phyloP scores from a whole-genome alignment of 2,113 vertebrate species.

The Hemibagrus wyckioides region DNA sequence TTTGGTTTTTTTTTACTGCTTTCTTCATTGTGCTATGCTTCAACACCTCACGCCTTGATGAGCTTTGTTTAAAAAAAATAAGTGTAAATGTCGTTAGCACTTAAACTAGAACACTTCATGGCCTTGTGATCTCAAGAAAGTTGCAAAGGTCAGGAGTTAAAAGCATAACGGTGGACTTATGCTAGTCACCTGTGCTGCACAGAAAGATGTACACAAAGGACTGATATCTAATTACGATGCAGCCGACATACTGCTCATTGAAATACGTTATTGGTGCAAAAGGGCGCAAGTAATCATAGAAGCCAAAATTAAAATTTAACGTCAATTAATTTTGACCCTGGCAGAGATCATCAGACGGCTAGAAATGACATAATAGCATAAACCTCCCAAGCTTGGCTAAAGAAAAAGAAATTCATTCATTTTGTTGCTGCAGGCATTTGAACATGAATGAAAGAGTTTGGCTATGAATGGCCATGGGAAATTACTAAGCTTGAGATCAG shows the following conservation, averaged over 20 bases:
- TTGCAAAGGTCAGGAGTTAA: background rate
- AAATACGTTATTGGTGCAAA: background rate
- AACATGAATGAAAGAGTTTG: background rate
- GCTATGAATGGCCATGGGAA: background rate
- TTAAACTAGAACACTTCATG: background rate
- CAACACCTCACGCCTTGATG: background rate
- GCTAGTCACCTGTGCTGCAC: background rate
- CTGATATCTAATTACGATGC: background rate
- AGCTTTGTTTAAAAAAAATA: background rate
- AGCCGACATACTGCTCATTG: too few relatives aligned
- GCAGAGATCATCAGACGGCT: background rate
- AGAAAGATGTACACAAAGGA: background rate
- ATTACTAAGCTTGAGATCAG: background rate
- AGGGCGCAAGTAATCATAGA: too few relatives aligned
- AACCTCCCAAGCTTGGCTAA: background rate
- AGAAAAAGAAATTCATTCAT: background rate
- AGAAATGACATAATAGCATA: background rate
- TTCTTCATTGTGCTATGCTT: background rate
- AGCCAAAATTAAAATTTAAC: background rate
- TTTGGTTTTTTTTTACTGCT: background rate
- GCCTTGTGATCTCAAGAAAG: background rate
- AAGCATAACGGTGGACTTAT: background rate
- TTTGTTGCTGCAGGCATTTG: conserved; percentile 2
- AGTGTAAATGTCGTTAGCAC: background rate
- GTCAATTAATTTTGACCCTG: background rate